Conservation (phyloP, 2,797 vertebrate species). For the Lateolabrax maculatus region DNA sequence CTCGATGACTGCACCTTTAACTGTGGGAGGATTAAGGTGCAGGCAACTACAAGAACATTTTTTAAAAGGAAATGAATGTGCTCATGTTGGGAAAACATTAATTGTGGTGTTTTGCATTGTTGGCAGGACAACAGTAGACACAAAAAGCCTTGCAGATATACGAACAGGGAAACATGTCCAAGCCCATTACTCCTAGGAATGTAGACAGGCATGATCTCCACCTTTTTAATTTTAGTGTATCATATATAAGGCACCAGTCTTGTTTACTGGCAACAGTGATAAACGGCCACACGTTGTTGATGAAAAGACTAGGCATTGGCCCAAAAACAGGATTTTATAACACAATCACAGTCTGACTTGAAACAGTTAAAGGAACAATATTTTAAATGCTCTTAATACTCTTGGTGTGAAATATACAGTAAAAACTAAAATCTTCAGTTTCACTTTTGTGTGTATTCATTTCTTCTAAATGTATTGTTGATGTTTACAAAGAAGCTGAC, state of each 20-base stretch:
- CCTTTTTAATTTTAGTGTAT: too few relatives aligned
- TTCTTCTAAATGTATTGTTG: background rate
- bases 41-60: too few relatives aligned
- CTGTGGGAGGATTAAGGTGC: background rate
- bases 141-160: background rate
- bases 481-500: constrained; percentile 30
- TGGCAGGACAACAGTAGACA: background rate
- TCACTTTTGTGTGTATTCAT: background rate
- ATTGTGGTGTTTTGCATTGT: background rate
- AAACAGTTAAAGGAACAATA: background rate
- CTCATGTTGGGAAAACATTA: background rate
- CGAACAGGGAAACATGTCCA: background rate
- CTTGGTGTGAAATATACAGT: background rate
- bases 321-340: background rate
- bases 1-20: too few relatives aligned
- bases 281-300: background rate
- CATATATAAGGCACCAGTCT: too few relatives aligned
- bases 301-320: background rate
- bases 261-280: too few relatives aligned
- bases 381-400: background rate
- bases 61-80: too few relatives aligned
- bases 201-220: too few relatives aligned
- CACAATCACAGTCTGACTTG: background rate
- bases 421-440: background rate
- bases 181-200: background rate